phyloP scores from a whole-genome alignment of 2,888 invertebrate species.

The Platycnemis pennipes region DNA sequence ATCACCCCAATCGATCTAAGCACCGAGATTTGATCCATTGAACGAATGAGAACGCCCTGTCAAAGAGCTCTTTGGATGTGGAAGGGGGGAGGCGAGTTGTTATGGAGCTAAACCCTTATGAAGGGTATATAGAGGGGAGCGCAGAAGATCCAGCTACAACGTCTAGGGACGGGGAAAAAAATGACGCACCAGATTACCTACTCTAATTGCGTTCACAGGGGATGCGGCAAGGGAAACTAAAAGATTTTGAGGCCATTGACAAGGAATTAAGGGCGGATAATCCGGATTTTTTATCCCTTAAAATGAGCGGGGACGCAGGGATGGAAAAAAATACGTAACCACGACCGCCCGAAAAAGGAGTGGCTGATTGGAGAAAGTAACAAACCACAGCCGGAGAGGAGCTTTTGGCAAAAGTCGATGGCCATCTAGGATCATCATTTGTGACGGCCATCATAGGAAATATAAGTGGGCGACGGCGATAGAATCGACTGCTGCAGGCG shows the following conservation, averaged over 20 bases:
- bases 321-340: neutral
- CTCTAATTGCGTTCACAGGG: constrained; percentile 26
- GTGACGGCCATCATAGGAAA: neutral
- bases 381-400: neutral
- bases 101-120: neutral
- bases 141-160: neutral
- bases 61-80: neutral
- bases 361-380: neutral
- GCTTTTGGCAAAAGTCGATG: neutral
- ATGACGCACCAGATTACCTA: neutral
- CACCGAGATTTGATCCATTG: neutral
- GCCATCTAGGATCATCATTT: neutral
- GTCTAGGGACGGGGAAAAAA: neutral
- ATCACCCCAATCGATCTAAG: neutral
- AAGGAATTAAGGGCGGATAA: neutral
- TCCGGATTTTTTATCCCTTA: neutral
- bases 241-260: neutral
- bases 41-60: neutral
- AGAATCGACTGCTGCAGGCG: neutral
- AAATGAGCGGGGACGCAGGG: constrained; percentile 21
- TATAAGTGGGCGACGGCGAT: neutral
- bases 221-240: neutral
- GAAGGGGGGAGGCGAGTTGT: neutral
- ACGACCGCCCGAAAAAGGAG: neutral
- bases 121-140: neutral